Conservation (phyloP, 2,797 vertebrate genomes). For the Triplophysa bombifrons region DNA sequence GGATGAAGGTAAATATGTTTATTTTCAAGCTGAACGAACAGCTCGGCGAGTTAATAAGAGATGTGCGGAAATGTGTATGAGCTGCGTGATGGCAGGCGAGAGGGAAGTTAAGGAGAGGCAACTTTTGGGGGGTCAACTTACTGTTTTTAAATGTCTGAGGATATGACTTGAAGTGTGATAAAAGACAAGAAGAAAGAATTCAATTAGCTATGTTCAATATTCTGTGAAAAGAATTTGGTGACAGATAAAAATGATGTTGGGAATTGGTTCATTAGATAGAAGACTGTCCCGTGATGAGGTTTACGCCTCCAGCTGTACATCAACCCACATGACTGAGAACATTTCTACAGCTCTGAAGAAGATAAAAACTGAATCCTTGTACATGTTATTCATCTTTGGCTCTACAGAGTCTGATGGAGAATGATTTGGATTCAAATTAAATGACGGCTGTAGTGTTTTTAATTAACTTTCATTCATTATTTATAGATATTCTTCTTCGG, state of each 20-base stretch:
- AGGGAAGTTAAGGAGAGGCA: slow-evolving; percentile 30
- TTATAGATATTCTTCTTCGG: not conserved
- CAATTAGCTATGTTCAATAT: slow-evolving; percentile 60
- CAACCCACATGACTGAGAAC: not conserved
- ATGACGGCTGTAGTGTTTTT: slow-evolving; percentile 6
- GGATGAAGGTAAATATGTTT: not conserved
- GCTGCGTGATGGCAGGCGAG: slow-evolving; percentile 38
- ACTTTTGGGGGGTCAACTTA: slow-evolving; percentile 62
- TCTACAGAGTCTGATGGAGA: slow-evolving; percentile 45
- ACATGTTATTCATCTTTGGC: slow-evolving; percentile 54
- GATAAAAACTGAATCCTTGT: not conserved
- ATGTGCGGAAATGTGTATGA: slow-evolving; percentile 20
- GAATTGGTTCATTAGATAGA: slow-evolving; percentile 35
- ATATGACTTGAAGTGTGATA: slow-evolving; percentile 58
- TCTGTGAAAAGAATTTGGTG: slow-evolving; percentile 23
- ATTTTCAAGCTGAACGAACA: slow-evolving; percentile 50
- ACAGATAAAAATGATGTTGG: slow-evolving; percentile 2
- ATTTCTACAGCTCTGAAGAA: not conserved
- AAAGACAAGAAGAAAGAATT: slow-evolving; percentile 52
- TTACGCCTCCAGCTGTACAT: slow-evolving; percentile 44
- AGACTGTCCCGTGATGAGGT: slow-evolving; percentile 44
- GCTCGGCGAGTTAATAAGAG: slow-evolving; percentile 29
- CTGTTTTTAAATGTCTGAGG: slow-evolving; percentile 71
- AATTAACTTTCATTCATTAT: slow-evolving; percentile 12
- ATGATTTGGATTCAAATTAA: slow-evolving; percentile 41